These are phyloP conservation scores for Mastigias papua DNA, from an alignment of 30 jellyfish, hydroid and myxozoan species.

Conservation along the genomic window DNA sequence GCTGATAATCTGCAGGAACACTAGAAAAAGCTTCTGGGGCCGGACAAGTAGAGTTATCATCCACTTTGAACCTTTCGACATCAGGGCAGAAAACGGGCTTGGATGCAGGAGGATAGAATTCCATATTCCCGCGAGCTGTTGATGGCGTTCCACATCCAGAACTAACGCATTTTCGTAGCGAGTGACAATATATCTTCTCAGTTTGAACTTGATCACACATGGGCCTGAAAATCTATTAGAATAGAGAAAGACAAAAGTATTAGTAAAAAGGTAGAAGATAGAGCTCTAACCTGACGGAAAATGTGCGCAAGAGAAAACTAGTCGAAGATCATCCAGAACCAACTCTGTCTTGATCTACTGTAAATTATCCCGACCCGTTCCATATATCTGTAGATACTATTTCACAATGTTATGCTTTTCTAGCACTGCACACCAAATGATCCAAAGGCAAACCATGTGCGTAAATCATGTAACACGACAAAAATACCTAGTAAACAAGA, in stretches of 20 bases:
- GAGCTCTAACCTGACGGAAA: too few relatives aligned
- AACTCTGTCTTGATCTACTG: too few relatives aligned
- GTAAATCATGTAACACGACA: too few relatives aligned
- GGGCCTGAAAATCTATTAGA: conserved; percentile 64
- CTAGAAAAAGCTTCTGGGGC: conserved; percentile 33
- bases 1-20: conserved; percentile 66
- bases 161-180: conserved; percentile 68
- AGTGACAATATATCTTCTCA: conserved; percentile 71
- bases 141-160: conserved; percentile 69
- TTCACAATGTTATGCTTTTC: too few relatives aligned
- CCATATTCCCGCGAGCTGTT: conserved; percentile 30
- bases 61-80: conserved; percentile 68
- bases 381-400: too few relatives aligned
- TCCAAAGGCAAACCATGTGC: too few relatives aligned
- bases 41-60: conserved; percentile 61
- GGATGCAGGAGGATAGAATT: conserved; percentile 65
- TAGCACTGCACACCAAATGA: too few relatives aligned
- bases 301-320: too few relatives aligned
- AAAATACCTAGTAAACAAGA: too few relatives aligned
- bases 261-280: background rate
- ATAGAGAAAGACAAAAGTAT: background rate
- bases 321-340: too few relatives aligned
- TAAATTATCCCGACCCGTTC: too few relatives aligned
- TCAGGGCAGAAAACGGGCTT: conserved; percentile 82
- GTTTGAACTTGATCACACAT: conserved; percentile 50